Conservation (phyloP, 2,113 vertebrate genomes). For the Lota lota region DNA sequence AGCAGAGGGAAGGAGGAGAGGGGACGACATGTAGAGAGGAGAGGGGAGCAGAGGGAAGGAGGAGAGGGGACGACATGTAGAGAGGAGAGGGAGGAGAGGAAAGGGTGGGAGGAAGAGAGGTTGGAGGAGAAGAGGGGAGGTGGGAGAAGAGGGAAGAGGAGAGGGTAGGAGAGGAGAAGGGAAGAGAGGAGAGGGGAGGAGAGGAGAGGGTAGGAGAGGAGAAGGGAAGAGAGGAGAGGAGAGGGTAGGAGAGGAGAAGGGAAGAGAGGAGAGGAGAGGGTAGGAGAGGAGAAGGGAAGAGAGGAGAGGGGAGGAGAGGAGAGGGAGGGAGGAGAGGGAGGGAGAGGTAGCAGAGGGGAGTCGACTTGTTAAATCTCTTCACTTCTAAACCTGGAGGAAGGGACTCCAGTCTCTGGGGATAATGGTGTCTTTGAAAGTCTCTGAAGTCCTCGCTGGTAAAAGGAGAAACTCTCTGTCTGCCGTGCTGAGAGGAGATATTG, state of each 20-base stretch:
- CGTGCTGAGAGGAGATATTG: slow-evolving; percentile 10
- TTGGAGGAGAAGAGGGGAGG: not conserved
- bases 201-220: no score
- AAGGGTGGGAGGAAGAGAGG: no score
- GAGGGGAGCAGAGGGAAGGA: no score
- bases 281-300: not conserved
- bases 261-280: not conserved
- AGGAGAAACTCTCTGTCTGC: slow-evolving; percentile 20
- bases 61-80: not conserved
- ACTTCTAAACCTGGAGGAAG: no score
- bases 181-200: not conserved
- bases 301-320: not conserved
- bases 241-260: not conserved
- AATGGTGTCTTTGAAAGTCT: no score
- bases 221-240: not conserved
- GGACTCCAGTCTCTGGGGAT: no score
- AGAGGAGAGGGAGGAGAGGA: not conserved
- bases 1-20: no score
- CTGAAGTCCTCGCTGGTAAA: no score
- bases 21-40: no score
- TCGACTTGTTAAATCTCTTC: no score
- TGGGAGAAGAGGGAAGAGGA: not conserved
- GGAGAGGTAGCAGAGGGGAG: no score
- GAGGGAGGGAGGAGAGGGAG: not conserved
- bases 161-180: not conserved